Evolutionary conservation across 2,888 invertebrate genomes (phyloP).

Genomic region (Meghimatium bilineatum): DNA sequence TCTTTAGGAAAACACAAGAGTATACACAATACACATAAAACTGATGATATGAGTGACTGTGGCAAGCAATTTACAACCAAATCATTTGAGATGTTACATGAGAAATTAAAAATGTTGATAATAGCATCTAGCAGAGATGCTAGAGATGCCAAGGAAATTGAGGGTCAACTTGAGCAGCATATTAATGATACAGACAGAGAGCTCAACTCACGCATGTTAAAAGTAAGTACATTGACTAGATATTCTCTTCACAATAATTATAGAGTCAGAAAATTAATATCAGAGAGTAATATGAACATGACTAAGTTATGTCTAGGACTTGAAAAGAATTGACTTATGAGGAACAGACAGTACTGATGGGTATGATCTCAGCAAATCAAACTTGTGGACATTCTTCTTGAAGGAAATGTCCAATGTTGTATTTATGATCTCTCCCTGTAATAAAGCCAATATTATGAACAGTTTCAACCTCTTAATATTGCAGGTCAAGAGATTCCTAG

Average conservation of each 20-base stretch:
- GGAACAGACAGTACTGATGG: no score
- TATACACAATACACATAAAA: constrained; percentile 22
- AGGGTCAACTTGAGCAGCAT: constrained; percentile 15
- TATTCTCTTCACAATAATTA: neutral
- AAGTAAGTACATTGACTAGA: constrained; percentile 2
- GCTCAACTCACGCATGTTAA: constrained; percentile 1
- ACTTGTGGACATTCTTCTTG: no score
- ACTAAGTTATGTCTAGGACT: no score
- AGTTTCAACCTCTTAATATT: no score
- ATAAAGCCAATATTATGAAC: no score
- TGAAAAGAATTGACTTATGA: no score
- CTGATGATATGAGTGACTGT: neutral
- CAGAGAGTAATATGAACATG: no score
- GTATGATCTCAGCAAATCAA: no score
- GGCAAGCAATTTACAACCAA: neutral
- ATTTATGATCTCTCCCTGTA: no score
- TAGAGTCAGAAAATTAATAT: no score
- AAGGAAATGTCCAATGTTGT: no score
- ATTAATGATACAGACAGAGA: neutral
- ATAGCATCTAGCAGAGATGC: neutral
- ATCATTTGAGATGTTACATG: neutral
- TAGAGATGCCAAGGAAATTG: neutral
- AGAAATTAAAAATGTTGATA: neutral
- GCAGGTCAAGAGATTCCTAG: no score
- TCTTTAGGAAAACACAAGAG: constrained; percentile 9